phyloP scores from a whole-genome alignment of 1,140 invertebrate genomes.

The Dendrolimus punctatus region DNA sequence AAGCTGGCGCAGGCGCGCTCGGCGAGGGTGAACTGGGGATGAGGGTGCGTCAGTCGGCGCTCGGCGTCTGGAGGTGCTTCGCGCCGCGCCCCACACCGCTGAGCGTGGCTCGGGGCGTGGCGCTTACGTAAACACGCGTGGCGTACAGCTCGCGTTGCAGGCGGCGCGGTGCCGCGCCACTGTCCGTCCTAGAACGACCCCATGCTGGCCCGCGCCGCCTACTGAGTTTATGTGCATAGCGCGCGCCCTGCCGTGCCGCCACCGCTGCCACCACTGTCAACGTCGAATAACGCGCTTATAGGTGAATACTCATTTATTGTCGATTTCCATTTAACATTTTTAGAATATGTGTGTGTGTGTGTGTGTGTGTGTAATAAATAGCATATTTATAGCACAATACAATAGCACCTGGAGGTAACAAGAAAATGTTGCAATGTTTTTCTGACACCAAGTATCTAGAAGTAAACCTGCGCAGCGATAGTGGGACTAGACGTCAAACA shows the following conservation, averaged over 20 bases:
- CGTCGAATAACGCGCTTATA: slow-evolving; percentile 59
- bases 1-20: slow-evolving; percentile 17
- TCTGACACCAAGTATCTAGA: too few relatives aligned
- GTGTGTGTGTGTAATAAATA: not conserved
- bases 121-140: slow-evolving; percentile 70
- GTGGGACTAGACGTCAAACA: too few relatives aligned
- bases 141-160: slow-evolving; percentile 31
- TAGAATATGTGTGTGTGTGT: not conserved
- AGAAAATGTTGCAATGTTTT: too few relatives aligned
- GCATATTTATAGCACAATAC: too few relatives aligned
- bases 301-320: slow-evolving; percentile 24
- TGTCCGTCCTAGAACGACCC: slow-evolving; percentile 62
- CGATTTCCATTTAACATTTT: too few relatives aligned
- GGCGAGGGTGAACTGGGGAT: slow-evolving; percentile 15
- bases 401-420: too few relatives aligned
- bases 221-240: slow-evolving; percentile 50
- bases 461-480: too few relatives aligned
- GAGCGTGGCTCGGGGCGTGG: slow-evolving; percentile 68
- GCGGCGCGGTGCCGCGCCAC: slow-evolving; percentile 47
- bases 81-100: slow-evolving; percentile 67
- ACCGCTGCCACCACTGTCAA: slow-evolving; percentile 51
- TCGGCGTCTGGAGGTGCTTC: slow-evolving; percentile 62
- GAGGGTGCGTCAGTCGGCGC: slow-evolving; percentile 63
- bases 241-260: slow-evolving; percentile 47
- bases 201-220: slow-evolving; percentile 58